These are phyloP conservation scores for Protaetia brevitarsis DNA, from an alignment of 1,140 invertebrate genomes.

Conservation along the genomic window DNA sequence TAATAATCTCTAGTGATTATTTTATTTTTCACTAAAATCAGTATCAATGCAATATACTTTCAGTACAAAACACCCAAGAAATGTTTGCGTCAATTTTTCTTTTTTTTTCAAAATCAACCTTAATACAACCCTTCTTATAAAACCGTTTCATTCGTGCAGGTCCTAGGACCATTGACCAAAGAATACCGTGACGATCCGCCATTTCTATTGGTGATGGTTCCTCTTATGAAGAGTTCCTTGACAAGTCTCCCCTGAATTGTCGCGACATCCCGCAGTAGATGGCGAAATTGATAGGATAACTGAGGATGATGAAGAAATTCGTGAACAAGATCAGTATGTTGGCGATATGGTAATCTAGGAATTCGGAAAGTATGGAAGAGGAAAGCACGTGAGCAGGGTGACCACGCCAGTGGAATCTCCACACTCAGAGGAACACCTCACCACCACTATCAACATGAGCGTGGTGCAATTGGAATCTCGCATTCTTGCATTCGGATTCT, in stretches of 20 bases:
- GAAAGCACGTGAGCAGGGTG: slow-evolving; percentile 82
- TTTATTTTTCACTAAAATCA: too few relatives aligned
- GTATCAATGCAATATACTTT: too few relatives aligned
- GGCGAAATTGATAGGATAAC: slow-evolving; percentile 91
- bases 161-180: slow-evolving; percentile 73
- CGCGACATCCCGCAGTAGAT: slow-evolving; percentile 95
- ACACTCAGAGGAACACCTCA: slow-evolving; percentile 87
- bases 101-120: too few relatives aligned
- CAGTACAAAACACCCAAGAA: too few relatives aligned
- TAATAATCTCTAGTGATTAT: too few relatives aligned
- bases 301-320: slow-evolving; percentile 88
- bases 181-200: slow-evolving; percentile 71
- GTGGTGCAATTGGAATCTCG: slow-evolving; percentile 90
- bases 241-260: slow-evolving; percentile 92
- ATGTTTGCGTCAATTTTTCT: too few relatives aligned
- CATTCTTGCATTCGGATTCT: slow-evolving; percentile 81
- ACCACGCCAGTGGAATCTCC: slow-evolving; percentile 90
- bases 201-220: slow-evolving; percentile 57
- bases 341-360: slow-evolving; percentile 75
- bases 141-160: slow-evolving; percentile 78
- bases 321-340: slow-evolving; percentile 83
- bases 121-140: slow-evolving; percentile 59
- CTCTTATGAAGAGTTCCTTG: slow-evolving; percentile 78
- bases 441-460: slow-evolving; percentile 92
- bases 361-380: slow-evolving; percentile 61